Conservation (phyloP, 2,888 invertebrate genomes). For the Leptogaster cylindrica region DNA sequence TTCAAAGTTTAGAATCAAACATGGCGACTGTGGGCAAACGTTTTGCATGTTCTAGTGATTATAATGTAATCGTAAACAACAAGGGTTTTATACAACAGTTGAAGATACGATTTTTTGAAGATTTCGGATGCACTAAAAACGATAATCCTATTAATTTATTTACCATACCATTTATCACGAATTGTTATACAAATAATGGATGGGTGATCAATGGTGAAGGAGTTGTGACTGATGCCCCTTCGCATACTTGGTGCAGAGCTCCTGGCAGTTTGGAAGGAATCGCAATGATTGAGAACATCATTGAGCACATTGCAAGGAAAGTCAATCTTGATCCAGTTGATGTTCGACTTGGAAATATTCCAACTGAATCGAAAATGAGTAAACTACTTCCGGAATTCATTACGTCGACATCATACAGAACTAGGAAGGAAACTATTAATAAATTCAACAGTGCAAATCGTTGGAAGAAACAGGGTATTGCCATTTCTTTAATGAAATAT, state of each 20-base stretch:
- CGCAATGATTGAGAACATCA: conserved; percentile 68
- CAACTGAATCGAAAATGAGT: conserved; percentile 57
- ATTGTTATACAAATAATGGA: conserved; percentile 71
- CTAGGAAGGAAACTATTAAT: conserved; percentile 65
- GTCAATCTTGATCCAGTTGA: conserved; percentile 67
- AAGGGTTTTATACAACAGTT: conserved; percentile 73
- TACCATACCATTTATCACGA: conserved; percentile 60
- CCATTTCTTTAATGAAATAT: conserved; percentile 74
- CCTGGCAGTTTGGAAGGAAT: conserved; percentile 69
- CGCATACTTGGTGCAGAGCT: conserved; percentile 74
- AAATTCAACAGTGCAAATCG: conserved; percentile 72
- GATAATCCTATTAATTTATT: conserved; percentile 64
- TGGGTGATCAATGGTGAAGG: conserved; percentile 73
- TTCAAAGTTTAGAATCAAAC: conserved; percentile 73
- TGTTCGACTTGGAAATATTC: conserved; percentile 66
- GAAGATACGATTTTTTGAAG: conserved; percentile 65
- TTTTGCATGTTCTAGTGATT: conserved; percentile 67
- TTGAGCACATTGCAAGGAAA: conserved; percentile 71
- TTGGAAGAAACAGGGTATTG: conserved; percentile 80
- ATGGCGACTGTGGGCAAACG: conserved; percentile 76
- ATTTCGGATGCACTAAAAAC: conserved; percentile 65
- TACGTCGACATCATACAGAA: conserved; percentile 64
- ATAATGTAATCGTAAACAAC: conserved; percentile 69
- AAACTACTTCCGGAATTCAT: conserved; percentile 65
- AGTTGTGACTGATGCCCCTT: conserved; percentile 70